A percentile compares a stretch with the other conserved stretches of the same genome.
Evolutionary conservation across 1,140 invertebrate genomes (phyloP).

Genomic region (Drosophila littoralis): DNA sequence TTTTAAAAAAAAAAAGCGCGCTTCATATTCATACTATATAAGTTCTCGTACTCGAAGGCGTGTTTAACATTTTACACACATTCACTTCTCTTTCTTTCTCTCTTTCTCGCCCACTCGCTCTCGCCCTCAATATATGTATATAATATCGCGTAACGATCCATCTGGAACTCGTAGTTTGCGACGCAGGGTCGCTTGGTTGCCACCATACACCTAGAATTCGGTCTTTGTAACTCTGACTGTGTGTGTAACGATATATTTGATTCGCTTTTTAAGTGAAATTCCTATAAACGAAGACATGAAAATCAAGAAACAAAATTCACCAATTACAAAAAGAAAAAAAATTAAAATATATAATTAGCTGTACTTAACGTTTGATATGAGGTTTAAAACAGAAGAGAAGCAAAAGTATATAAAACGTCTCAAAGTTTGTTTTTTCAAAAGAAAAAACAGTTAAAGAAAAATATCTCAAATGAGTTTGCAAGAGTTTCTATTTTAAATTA

Average conservation of each 20-base stretch:
- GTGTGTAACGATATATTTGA: constrained; percentile 84
- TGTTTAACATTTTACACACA: constrained; percentile 61
- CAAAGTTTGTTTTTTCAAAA: constrained; percentile 6
- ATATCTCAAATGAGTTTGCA: constrained; percentile 72
- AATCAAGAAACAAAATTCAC: constrained; percentile 24
- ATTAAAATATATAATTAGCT: constrained; percentile 34
- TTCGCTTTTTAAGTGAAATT: constrained; percentile 82
- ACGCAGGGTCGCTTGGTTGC: constrained; percentile 82
- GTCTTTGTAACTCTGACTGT: constrained; percentile 84
- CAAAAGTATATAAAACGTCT: constrained; percentile 33
- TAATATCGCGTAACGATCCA: constrained; percentile 16
- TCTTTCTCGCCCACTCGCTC: constrained; percentile 46
- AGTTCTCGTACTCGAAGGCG: constrained; percentile 31
- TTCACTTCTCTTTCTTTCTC: constrained; percentile 67
- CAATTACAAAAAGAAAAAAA: constrained; percentile 36
- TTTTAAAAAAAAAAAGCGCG: constrained; percentile 22
- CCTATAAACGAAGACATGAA: constrained; percentile 34
- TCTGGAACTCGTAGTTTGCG: constrained; percentile 70
- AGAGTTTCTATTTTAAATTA: constrained; percentile 82
- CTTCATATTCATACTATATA: constrained; percentile 39
- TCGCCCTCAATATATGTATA: constrained; percentile 39
- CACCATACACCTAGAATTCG: constrained; percentile 83
- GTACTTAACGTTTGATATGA: constrained; percentile 67
- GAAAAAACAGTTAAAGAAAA: constrained; percentile 12
- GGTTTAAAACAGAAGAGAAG: constrained; percentile 51